Evolutionary conservation across 2,888 invertebrate genomes (phyloP), one percentile per base, ranked within the genome.

Genomic region (Xestia c-nigrum): DNA sequence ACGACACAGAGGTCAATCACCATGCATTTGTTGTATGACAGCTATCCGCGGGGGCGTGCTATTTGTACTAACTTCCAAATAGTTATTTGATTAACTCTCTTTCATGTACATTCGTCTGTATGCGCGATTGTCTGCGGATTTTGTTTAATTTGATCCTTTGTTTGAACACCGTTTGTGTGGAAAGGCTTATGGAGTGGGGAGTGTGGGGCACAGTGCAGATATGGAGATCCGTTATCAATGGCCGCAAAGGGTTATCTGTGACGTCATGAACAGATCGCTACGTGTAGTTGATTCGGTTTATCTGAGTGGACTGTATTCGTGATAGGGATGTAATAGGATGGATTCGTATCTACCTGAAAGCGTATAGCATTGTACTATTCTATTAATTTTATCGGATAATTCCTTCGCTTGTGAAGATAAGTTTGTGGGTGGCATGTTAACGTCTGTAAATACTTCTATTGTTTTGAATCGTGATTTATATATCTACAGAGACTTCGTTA

Each of bases 21-120:
- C 94, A 92, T 89, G 92, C 91, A 91, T 95, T 94, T 94, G 94
- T 88, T 78, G 94, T 85, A 89, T 92, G 95, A 95, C 95, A 94
- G 93, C 93, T 93, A 90, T 87, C 89, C 88, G 91, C 94, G 94
- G 93, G 95, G 92, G 93, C 91, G 92, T 91, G 84, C 88, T 93
- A 91, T 95, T 94, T 94, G 94, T 92, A 87, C 89, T 84, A 86
- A 90, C 87, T 90, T 86, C 87, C 76, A 90, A 95, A 95, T 95
- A 94, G 94, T 94, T 95, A 95, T 96, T 96, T 96, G 96, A 96
- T 96, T 95, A 95, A 94, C 95, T 95, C 95, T 94, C 96, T 96
- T 96, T 96, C 95, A 96, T 96, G 95, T 83, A 59, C n/a, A 46
- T 72, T 69, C 72, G 81, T 95, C 92, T 89, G 87, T 90, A 90